Evolutionary conservation across 2,113 vertebrate genomes (phyloP), one percentile per base, ranked within the genome.

Genomic region (Urocolius indicus): DNA sequence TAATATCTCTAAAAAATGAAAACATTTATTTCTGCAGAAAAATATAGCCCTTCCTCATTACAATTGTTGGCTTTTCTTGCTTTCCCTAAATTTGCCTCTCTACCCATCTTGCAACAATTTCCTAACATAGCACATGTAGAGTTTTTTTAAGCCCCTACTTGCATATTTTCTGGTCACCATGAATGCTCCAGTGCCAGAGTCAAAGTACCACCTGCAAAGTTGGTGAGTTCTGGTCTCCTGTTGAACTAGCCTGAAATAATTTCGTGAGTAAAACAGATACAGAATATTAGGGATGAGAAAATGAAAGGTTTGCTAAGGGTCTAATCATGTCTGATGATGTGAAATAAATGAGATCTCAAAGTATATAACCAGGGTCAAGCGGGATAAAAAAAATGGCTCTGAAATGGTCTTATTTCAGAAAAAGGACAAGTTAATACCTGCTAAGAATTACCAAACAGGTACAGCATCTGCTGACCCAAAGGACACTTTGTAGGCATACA

Each of bases 21-120:
- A n/a, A 59, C 45, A 3, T 38, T 45, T 89, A 30, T 78, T 78
- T 71, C 49, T 90, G 48, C 48, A 93, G 84, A 80, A 75, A 89
- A 87, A 91, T 84, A 65, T 38, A 58, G 41, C 30, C 57, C 41
- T 17, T 27, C 57, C 92, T 86, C 92, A 89, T 93, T 67, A 76
- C 11, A 65, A 59, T 54, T 80, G 87, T 80, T 90, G 48, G 59
- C 62, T 65, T 95, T 95, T 84, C 43, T 65, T 63, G 57, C 91
- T 73, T 91, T 85, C 30, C 59, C 30, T 78, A 81, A 67, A 36
- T 65, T 65, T 51, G 32, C 38, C 19, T 51, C 34, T 51, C 10
- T 58, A 62, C 18, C 41, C 46, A 22, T 69, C 45, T 79, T 54
- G 51, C 45, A 61, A 38, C 14, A 45, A 52, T 51, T 21, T 69